phyloP scores from a whole-genome alignment of 2,888 invertebrate genomes.

The Hydrotaea diabolus region DNA sequence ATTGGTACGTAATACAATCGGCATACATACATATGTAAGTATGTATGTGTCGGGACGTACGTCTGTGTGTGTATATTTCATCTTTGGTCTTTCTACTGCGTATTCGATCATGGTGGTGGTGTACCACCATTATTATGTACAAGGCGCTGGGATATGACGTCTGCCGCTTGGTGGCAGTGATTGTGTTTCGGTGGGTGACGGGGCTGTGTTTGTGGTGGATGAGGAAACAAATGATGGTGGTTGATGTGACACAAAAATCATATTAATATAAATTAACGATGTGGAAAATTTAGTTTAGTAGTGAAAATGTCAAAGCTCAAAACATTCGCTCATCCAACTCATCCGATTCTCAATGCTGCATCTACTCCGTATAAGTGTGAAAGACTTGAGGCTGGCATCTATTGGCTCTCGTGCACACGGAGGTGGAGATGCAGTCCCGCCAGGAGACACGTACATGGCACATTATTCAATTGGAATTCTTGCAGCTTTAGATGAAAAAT shows the following conservation, averaged over 20 bases:
- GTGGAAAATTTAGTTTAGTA: slow-evolving; percentile 81
- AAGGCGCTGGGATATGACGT: slow-evolving; percentile 24
- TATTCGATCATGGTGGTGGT: slow-evolving; percentile 43
- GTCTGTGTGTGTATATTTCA: neutral
- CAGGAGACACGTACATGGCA: slow-evolving; percentile 61
- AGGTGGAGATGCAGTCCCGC: slow-evolving; percentile 10
- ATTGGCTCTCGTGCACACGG: neutral
- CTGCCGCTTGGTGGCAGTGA: neutral
- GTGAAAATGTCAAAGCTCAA: slow-evolving; percentile 73
- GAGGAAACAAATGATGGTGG: slow-evolving; percentile 64
- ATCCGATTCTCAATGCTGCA: slow-evolving; percentile 58
- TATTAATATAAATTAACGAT: slow-evolving; percentile 81
- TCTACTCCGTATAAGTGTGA: slow-evolving; percentile 40
- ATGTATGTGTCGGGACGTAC: too few species aligned
- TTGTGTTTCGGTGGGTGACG: too few species aligned
- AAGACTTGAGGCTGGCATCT: too few species aligned
- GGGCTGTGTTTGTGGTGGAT: neutral
- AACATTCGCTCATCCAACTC: slow-evolving; percentile 58
- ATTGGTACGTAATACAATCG: slow-evolving; percentile 35
- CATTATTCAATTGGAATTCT: slow-evolving; percentile 66
- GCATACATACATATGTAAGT: neutral
- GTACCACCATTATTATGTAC: slow-evolving; percentile 15
- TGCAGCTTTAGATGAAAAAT: slow-evolving; percentile 66
- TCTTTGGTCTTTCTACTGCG: slow-evolving; percentile 14
- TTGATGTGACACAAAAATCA: slow-evolving; percentile 77